Conservation (phyloP, 2,113 vertebrate genomes). For the Pholis gunnellus region DNA sequence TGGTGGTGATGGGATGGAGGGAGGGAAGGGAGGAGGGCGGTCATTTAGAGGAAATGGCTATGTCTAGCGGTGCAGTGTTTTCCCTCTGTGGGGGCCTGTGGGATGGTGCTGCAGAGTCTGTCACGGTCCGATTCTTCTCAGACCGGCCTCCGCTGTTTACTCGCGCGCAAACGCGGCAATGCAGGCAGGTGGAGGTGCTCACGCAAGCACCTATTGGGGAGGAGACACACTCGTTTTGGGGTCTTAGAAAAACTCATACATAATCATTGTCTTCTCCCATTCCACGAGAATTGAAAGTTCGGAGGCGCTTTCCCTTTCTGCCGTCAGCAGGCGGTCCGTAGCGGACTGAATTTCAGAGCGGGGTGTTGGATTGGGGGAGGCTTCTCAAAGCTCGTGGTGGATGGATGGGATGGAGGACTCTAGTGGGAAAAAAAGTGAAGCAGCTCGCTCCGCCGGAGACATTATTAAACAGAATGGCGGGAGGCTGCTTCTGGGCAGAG, state of each 20-base stretch:
- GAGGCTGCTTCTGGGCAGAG: conserved; percentile 55
- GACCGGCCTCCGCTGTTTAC: conserved; percentile 53
- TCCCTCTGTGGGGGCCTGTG: conserved; percentile 59
- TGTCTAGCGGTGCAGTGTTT: conserved; percentile 60
- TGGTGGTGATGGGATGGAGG: conserved; percentile 30
- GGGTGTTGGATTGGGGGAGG: conserved; percentile 38
- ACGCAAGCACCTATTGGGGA: neutral
- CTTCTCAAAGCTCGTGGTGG: conserved; percentile 42
- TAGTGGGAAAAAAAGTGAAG: conserved; percentile 49
- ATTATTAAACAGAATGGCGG: conserved; percentile 65
- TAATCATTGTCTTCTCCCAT: neutral
- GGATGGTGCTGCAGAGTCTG: conserved; percentile 72
- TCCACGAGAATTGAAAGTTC: conserved; percentile 14
- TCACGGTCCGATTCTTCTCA: conserved; percentile 75
- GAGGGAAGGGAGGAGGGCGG: neutral
- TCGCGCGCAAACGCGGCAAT: neutral
- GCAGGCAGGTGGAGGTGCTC: conserved; percentile 24
- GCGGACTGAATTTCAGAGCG: conserved; percentile 52
- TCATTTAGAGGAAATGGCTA: conserved; percentile 73
- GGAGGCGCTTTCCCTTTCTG: conserved; percentile 29
- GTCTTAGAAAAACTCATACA: neutral
- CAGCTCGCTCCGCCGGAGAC: conserved; percentile 64
- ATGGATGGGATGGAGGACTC: conserved; percentile 53
- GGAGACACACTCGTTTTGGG: neutral
- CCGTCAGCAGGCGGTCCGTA: conserved; percentile 58